Evolutionary conservation across 2,113 vertebrate species (phyloP).

Genomic region (Trogon melanurus): DNA sequence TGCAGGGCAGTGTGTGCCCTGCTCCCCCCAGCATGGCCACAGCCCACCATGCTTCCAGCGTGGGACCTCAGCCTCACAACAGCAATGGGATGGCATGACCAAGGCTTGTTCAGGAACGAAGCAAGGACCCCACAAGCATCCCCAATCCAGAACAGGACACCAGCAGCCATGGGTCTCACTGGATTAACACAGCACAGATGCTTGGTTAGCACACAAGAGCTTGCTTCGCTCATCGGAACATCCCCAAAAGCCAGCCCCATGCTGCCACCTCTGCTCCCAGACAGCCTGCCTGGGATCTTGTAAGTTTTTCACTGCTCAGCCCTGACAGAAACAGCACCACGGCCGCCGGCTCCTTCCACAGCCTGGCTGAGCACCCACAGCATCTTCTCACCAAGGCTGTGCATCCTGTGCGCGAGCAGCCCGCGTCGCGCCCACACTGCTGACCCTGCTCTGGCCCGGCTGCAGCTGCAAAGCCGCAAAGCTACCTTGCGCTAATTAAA

Average conservation of each 20-base stretch:
- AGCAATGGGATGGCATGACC: neutral
- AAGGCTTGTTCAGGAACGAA: neutral
- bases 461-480: neutral
- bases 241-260: neutral
- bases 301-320: fast-evolving
- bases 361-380: fast-evolving
- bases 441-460: neutral
- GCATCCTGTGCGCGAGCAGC: neutral
- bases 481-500: conserved; percentile 46
- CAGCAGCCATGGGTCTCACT: neutral
- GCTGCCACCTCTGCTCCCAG: neutral
- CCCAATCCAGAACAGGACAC: neutral
- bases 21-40: fast-evolving
- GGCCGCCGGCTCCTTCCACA: neutral
- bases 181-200: neutral
- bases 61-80: neutral
- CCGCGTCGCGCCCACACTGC: fast-evolving
- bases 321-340: neutral
- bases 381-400: fast-evolving
- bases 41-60: neutral
- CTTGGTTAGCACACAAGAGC: neutral
- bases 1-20: neutral
- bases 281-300: neutral
- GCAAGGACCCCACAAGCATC: neutral
- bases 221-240: neutral